Evolutionary conservation across 2,113 vertebrate genomes (phyloP), one percentile per base, ranked within the genome.

Genomic region (Synchiropus splendidus): DNA sequence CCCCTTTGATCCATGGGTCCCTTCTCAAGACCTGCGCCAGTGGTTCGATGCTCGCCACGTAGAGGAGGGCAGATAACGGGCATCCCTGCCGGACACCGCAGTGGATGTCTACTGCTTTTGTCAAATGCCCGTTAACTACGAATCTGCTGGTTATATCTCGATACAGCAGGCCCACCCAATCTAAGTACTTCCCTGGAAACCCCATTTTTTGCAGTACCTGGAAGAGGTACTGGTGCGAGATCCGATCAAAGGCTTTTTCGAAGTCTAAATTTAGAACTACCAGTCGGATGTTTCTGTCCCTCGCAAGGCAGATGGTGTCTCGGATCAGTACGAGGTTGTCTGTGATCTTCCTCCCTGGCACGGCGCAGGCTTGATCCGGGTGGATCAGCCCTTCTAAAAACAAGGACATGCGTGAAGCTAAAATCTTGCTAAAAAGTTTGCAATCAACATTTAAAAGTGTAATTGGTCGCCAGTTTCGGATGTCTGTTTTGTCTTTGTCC

Each of bases 1-100:
- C 5, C 18, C 48, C 39, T 1, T 12, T 27, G 32, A 51, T 51
- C n/a, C 2, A 5, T 51, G 41, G 1, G 17, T 51, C 48, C 39
- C 39, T 42, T 51, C 48, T 51, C 48, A 51, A 51, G 39, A 40
- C 31, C 45, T 48, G 45, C 32, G 45, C 21, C 16, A 39, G n/a
- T 6, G 30, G 46, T 18, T 49, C 39, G 2, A 51, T 42, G 9
- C 39, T 41, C 2, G 6, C 9, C 1, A 48, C 27, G 0, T 35
- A 42, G 2, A 51, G 39, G 33, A 36, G 48, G 31, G 48, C 39
- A n/a, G 39, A 51, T 42, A 51, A 36, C 18, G 14, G 39, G 27
- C 39, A 51, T 6, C 39, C 48, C 48, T 50, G 48, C 16, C 31
- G 39, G 39, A 50, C 39, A 10, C 39, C 48, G 13, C 48, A 42